A percentile compares a stretch with the other conserved stretches of the same genome.
Conservation (phyloP, 2,888 invertebrate genomes). For the Leptarthrus brevirostris region DNA sequence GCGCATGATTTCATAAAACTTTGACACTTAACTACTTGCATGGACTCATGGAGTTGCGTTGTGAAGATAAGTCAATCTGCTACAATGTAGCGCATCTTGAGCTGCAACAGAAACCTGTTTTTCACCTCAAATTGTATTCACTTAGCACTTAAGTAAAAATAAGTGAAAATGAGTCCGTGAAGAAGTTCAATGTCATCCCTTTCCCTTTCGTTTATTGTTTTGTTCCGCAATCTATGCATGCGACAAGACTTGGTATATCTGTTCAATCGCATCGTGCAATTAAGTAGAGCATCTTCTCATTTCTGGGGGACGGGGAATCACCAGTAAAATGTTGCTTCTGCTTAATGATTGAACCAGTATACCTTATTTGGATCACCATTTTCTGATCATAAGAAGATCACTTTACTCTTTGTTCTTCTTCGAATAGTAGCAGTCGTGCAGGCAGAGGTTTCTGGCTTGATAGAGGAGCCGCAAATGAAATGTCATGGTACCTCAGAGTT, state of each 20-base stretch:
- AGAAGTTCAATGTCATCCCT: not conserved
- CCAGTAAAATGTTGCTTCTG: not conserved
- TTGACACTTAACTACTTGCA: not conserved
- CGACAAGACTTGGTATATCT: no score
- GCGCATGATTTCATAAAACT: not conserved
- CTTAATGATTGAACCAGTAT: no score
- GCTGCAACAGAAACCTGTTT: not conserved
- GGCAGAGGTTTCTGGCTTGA: no score
- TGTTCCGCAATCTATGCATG: not conserved
- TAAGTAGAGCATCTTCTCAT: not conserved
- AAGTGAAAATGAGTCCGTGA: not conserved
- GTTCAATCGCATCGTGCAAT: no score
- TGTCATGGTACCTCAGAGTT: no score
- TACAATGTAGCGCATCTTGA: not conserved
- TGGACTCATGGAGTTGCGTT: not conserved
- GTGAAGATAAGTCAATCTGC: not conserved
- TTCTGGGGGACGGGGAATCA: not conserved
- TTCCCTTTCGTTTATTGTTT: not conserved
- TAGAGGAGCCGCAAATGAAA: no score
- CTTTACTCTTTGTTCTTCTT: no score
- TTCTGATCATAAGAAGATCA: no score
- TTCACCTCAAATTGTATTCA: not conserved
- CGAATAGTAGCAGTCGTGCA: no score
- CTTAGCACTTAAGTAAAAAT: not conserved
- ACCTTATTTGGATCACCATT: no score